These are phyloP conservation scores for Aphelocoma californica DNA, from an alignment of 2,797 vertebrate species.

Conservation along the genomic window DNA sequence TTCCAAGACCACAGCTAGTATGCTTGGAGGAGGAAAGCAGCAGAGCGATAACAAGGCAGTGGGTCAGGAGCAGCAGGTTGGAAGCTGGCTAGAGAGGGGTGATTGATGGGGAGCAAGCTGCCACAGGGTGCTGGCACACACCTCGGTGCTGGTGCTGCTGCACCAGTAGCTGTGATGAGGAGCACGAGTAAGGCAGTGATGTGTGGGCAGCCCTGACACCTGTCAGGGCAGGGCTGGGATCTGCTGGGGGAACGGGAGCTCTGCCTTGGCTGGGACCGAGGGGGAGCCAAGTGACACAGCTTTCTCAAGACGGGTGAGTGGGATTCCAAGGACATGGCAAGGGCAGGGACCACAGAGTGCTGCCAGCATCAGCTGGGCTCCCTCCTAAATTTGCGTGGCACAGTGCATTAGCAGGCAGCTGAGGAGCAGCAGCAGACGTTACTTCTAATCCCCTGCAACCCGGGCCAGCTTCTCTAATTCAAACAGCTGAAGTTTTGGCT, in stretches of 20 bases:
- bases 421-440: neutral
- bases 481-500: slow-evolving; percentile 24
- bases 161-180: neutral
- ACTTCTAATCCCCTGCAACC: neutral
- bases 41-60: neutral
- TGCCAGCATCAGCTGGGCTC: neutral
- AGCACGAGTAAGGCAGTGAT: neutral
- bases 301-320: neutral
- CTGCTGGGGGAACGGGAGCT: neutral
- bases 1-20: neutral
- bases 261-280: fast-evolving
- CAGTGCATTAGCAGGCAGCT: neutral
- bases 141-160: neutral
- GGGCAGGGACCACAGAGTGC: neutral
- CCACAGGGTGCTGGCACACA: neutral
- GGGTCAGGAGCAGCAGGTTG: slow-evolving; percentile 10
- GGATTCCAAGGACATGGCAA: neutral
- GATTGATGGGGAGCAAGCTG: neutral
- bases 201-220: neutral
- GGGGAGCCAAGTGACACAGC: neutral
- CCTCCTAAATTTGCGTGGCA: neutral
- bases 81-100: neutral
- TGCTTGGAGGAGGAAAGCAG: neutral
- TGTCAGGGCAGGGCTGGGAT: neutral
- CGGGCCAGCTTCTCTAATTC: neutral